These are phyloP conservation scores for Hetaerina americana DNA, from an alignment of 1,140 invertebrate species.

Conservation along the genomic window DNA sequence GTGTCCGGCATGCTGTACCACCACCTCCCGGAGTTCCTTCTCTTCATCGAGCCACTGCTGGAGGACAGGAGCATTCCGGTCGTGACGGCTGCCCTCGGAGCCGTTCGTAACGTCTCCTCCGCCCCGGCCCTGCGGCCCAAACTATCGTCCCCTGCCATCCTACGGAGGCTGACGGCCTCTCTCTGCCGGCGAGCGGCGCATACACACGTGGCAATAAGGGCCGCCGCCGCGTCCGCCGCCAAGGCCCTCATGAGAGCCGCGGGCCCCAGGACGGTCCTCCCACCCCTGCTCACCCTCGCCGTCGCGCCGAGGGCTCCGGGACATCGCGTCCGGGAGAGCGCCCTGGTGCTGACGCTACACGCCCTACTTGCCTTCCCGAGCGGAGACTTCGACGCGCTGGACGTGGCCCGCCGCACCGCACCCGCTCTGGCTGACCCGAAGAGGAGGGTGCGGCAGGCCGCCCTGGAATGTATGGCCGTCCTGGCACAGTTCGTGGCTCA, in stretches of 20 bases:
- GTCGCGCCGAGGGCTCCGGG: slow-evolving; percentile 44
- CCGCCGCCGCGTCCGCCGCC: slow-evolving; percentile 37
- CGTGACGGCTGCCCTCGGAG: slow-evolving; percentile 39
- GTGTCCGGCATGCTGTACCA: slow-evolving; percentile 39
- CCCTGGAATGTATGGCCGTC: slow-evolving; percentile 66
- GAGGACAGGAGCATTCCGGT: slow-evolving; percentile 45
- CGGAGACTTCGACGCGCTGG: slow-evolving; percentile 57
- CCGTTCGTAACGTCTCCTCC: slow-evolving; percentile 30
- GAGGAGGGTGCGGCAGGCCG: slow-evolving; percentile 58
- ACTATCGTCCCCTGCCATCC: slow-evolving; percentile 23
- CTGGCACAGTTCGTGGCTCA: slow-evolving; percentile 57
- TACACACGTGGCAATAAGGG: slow-evolving; percentile 38
- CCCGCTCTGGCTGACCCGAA: slow-evolving; percentile 50
- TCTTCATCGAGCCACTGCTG: slow-evolving; percentile 36
- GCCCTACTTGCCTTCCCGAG: slow-evolving; percentile 65
- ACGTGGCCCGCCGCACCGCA: slow-evolving; percentile 38
- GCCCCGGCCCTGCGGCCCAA: slow-evolving; percentile 16
- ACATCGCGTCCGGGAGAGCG: slow-evolving; percentile 54
- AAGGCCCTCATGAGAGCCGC: slow-evolving; percentile 51
- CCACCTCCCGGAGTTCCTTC: slow-evolving; percentile 46
- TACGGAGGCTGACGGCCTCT: slow-evolving; percentile 31
- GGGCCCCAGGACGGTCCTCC: slow-evolving; percentile 44
- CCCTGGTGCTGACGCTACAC: slow-evolving; percentile 61
- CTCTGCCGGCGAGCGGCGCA: slow-evolving; percentile 39
- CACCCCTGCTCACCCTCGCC: slow-evolving; percentile 44